Base-by-base conservation (phyloP, 2,113 vertebrate genomes). In the Columba livia region DNA sequence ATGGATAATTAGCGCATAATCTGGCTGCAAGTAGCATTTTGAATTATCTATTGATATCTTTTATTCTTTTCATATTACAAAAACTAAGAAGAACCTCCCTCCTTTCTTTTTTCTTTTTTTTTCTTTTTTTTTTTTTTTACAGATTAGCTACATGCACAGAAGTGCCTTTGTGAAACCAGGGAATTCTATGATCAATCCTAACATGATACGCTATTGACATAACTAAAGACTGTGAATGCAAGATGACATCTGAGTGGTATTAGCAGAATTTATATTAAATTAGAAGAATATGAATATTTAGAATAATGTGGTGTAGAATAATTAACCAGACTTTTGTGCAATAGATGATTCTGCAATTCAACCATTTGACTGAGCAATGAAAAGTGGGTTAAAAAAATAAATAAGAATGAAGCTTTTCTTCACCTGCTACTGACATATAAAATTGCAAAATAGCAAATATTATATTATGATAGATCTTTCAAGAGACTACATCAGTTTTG, bases 241-340 rank as follows among this genome's bases (percentile, higher is more conserved):
- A 83, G 78, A 93, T 79, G 91, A 89, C 94, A 94, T 91, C 78
- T 94, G 64, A 51, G 51, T 88, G 64, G 28, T 83, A 93, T 94
- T 95, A 94, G 56, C 71, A 91, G 81, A 86, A 89, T 95, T 90
- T 92, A 40, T 89, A 95, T 96, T 91, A 88, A 91, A 96, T 96
- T 94, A 88, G 42, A 74, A 60, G 32, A 60, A 56, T 74, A 82
- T 83, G 70, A 93, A 84, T 96, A 93, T 91, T 92, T 94, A 94
- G 58, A 91, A 87, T 89, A 94, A 77, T 58, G 8, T 40, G 36
- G 85, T 44, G 19, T 51, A 80, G 56, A 89, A 78, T 80, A 70
- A 12, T 79, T 66, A 73, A 64, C 48, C 26, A 80, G 50, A 85
- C 12, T 83, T 92, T 71, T 77, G 64, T 92, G 60, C 65, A 72